Percentiles rank a stretch among this genome's conserved stretches.
Evolutionary conservation across 2,888 invertebrate species (phyloP).

Genomic region (Cerceris rybyensis): DNA sequence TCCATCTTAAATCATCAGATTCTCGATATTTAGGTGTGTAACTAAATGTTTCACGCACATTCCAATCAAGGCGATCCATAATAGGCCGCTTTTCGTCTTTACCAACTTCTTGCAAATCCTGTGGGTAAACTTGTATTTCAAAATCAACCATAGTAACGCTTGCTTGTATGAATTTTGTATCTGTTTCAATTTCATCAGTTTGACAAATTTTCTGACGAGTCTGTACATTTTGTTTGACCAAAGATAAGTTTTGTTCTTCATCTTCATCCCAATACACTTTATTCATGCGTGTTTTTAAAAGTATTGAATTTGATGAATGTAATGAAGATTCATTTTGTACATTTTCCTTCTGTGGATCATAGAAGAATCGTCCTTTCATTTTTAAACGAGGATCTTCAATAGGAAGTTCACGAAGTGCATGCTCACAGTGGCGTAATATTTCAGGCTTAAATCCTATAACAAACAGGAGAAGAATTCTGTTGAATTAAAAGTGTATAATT

Average conservation of each 20-base stretch:
- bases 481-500: slow-evolving; percentile 28
- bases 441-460: slow-evolving; percentile 79
- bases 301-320: slow-evolving; percentile 74
- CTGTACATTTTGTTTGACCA: slow-evolving; percentile 49
- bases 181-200: slow-evolving; percentile 72
- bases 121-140: slow-evolving; percentile 65
- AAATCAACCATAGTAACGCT: slow-evolving; percentile 59
- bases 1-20: slow-evolving; percentile 76
- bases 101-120: slow-evolving; percentile 50
- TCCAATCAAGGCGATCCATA: slow-evolving; percentile 78
- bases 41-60: slow-evolving; percentile 73
- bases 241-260: slow-evolving; percentile 47
- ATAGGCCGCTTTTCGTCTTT: slow-evolving; percentile 75
- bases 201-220: slow-evolving; percentile 79
- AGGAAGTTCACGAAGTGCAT: slow-evolving; percentile 77
- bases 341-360: slow-evolving; percentile 71
- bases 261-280: slow-evolving; percentile 76
- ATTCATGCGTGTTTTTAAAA: slow-evolving; percentile 72
- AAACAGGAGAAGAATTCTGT: slow-evolving; percentile 46
- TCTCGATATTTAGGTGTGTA: slow-evolving; percentile 70
- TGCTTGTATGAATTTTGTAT: slow-evolving; percentile 62
- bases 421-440: slow-evolving; percentile 78
- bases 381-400: slow-evolving; percentile 78
- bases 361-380: slow-evolving; percentile 80
- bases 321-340: slow-evolving; percentile 51